phyloP scores from a whole-genome alignment of 2,888 invertebrate species.

The Ryuthela nishihirai region DNA sequence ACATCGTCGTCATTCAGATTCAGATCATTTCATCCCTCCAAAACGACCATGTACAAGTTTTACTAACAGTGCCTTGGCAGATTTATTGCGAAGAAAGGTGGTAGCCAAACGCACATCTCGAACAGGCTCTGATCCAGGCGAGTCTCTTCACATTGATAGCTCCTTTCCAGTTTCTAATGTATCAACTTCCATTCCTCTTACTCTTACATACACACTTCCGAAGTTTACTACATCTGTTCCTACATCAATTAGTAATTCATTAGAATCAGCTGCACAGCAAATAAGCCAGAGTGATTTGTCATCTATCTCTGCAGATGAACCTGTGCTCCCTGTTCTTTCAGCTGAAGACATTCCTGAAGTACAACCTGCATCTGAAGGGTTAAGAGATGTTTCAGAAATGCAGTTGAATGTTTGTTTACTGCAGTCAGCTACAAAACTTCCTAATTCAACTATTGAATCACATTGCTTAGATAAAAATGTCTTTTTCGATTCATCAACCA shows the following conservation, averaged over 20 bases:
- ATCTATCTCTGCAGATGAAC: slow-evolving; percentile 9
- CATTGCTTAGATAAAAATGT: slow-evolving; percentile 19
- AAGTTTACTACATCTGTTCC: slow-evolving; percentile 11
- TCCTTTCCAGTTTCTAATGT: slow-evolving; percentile 10
- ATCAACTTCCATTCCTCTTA: slow-evolving; percentile 7
- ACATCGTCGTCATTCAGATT: slow-evolving; percentile 58
- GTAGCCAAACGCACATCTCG: slow-evolving; percentile 48
- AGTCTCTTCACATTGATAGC: slow-evolving; percentile 19
- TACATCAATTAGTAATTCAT: slow-evolving; percentile 4
- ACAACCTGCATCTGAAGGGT: slow-evolving; percentile 57
- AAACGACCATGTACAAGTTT: slow-evolving; percentile 32
- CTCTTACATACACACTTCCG: slow-evolving; percentile 7
- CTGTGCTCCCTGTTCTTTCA: slow-evolving; percentile 22
- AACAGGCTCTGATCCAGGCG: slow-evolving; percentile 45
- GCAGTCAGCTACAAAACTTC: neutral
- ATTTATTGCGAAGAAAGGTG: slow-evolving; percentile 62
- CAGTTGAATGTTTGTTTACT: neutral
- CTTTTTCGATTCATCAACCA: slow-evolving; percentile 21
- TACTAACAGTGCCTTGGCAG: slow-evolving; percentile 48
- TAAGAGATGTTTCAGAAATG: slow-evolving; percentile 46
- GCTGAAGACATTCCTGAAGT: slow-evolving; percentile 34
- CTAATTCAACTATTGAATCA: slow-evolving; percentile 4
- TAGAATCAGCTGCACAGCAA: slow-evolving; percentile 1
- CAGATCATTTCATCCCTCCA: slow-evolving; percentile 56
- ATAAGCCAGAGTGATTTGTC: slow-evolving; percentile 1